Evolutionary conservation across 2,113 vertebrate genomes (phyloP).

Genomic region (Aldabrachelys gigantea): DNA sequence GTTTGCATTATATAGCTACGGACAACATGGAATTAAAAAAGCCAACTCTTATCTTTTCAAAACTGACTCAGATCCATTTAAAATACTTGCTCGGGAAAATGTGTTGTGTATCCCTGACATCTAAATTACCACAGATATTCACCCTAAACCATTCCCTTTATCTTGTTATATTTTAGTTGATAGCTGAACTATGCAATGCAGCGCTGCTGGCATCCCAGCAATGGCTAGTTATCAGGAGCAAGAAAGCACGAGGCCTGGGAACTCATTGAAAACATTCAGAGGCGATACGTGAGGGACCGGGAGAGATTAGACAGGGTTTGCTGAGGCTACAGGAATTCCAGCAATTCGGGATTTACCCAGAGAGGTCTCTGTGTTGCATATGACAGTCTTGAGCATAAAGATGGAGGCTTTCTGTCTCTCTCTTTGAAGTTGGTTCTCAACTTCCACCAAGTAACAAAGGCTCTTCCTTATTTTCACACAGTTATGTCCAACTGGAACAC

Average conservation of each 20-base stretch:
- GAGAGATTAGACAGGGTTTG: conserved; percentile 74
- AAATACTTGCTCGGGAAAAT: conserved; percentile 52
- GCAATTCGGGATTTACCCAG: conserved; percentile 55
- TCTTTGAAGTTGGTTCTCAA: conserved; percentile 2
- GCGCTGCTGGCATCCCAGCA: conserved; percentile 74
- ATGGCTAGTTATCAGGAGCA: conserved; percentile 71
- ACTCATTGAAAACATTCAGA: conserved; percentile 71
- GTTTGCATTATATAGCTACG: conserved; percentile 1
- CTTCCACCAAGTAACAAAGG: background rate
- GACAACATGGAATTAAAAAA: conserved; percentile 54
- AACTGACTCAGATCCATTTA: conserved; percentile 50
- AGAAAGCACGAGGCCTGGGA: conserved; percentile 73
- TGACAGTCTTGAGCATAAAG: conserved; percentile 14
- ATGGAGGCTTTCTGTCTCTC: background rate
- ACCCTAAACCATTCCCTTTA: conserved; percentile 61
- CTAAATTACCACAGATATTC: conserved; percentile 49
- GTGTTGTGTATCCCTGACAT: conserved; percentile 59
- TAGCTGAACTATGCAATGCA: conserved; percentile 75
- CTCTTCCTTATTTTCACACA: background rate
- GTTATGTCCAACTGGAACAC: background rate
- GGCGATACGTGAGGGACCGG: conserved; percentile 59
- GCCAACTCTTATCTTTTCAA: conserved; percentile 39
- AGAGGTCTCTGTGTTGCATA: background rate
- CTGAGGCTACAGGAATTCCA: conserved; percentile 71
- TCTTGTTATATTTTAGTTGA: conserved; percentile 73